Evolutionary conservation across 2,113 vertebrate species (phyloP).

Genomic region (Mungos mungo): DNA sequence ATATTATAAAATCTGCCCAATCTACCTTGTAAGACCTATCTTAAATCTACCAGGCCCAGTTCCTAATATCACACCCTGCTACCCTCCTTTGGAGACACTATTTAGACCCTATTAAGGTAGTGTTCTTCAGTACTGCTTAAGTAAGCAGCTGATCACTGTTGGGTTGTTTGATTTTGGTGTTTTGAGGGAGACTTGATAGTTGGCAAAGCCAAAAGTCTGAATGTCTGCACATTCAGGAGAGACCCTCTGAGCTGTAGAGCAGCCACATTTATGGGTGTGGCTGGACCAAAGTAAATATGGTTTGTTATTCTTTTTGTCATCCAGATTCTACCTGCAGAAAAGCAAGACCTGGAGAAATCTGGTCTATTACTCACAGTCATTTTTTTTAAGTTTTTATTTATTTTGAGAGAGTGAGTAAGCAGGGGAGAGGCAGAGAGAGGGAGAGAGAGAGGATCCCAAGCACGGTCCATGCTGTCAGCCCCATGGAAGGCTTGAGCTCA

Average conservation of each 20-base stretch:
- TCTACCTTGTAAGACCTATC: not conserved
- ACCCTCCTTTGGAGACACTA: not conserved
- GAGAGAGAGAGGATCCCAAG: no score
- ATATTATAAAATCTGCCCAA: not conserved
- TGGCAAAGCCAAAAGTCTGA: not conserved
- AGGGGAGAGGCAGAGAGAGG: no score
- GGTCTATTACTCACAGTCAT: not conserved
- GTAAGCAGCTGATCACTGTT: not conserved
- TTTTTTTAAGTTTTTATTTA: not conserved
- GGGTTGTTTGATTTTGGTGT: not conserved
- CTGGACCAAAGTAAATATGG: not conserved
- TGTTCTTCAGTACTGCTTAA: not conserved
- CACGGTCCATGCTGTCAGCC: no score
- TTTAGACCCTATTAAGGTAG: not conserved
- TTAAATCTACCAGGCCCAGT: not conserved
- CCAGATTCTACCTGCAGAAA: not conserved
- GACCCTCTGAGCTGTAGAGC: not conserved
- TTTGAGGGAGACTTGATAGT: not conserved
- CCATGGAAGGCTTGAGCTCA: no score
- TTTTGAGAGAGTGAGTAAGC: no score
- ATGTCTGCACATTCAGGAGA: not conserved
- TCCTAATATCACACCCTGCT: not conserved
- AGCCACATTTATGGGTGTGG: not conserved
- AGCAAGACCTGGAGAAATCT: not conserved
- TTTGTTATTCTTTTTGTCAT: slow-evolving; percentile 44